Evolutionary conservation across 1,140 invertebrate species (phyloP), one percentile per base, ranked within the genome.

Genomic region (Drosophila dunni): DNA sequence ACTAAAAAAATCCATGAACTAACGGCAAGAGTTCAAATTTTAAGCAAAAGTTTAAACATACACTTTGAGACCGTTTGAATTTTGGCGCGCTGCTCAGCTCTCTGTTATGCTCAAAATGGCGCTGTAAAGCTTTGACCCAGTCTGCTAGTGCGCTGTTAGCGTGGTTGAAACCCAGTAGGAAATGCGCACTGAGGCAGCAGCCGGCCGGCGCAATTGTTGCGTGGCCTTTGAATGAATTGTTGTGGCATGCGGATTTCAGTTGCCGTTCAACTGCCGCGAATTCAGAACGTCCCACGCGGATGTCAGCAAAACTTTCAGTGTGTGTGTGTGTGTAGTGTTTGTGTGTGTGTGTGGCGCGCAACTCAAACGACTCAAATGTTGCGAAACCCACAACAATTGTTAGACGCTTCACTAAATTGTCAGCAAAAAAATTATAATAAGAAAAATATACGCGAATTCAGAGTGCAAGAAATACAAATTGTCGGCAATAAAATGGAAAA

Each of bases 181-280:
- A 69, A 74, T 73, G 4, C 4, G 42, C 51, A 15, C 51, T 40
- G 1, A 15, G 15, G 9, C 38, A 44, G 62, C 75, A 60, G 65
- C 38, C 50, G 65, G 71, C 65, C 48, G 50, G 81, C 81, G 79
- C 73, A 84, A 79, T 76, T 86, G 78, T 81, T 85, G 80, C 69
- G 67, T 78, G 68, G 68, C 69, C 66, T 65, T 68, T 69, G 63
- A 33, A 46, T 45, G 63, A 61, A 62, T 29, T 76, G 36, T 64
- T 82, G 83, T 73, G 78, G 82, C 81, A 85, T 61, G 63, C 81
- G 76, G 70, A 84, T 75, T 74, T 61, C 81, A 85, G 82, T 86
- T 85, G 82, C 44, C 65, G 68, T 79, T 78, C 71, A 86, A 76
- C 82, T 70, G 81, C 68, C 82, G 82, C 81, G 81, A 70, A 80